These are phyloP conservation scores for Pseudois nayaur DNA, from an alignment of 2,113 vertebrate species.

Conservation along the genomic window DNA sequence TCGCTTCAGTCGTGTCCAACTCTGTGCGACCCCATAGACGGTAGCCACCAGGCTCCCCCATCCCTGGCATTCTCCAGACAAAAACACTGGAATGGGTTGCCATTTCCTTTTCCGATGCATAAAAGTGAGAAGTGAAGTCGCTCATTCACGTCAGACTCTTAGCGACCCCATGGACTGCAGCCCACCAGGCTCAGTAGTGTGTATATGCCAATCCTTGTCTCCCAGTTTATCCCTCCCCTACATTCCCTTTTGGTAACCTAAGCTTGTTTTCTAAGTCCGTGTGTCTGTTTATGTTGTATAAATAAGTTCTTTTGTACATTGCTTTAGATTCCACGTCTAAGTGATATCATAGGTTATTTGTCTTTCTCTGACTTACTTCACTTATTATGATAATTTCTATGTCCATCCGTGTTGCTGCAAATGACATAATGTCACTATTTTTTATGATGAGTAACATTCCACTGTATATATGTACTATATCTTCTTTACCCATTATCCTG, in stretches of 20 bases:
- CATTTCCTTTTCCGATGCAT: too few relatives aligned
- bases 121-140: too few relatives aligned
- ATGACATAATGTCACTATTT: background rate
- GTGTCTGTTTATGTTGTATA: background rate
- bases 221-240: background rate
- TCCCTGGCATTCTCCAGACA: too few relatives aligned
- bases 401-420: background rate
- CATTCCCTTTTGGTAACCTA: background rate
- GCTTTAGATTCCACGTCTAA: background rate
- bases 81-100: too few relatives aligned
- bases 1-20: too few relatives aligned
- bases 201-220: background rate
- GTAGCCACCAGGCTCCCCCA: too few relatives aligned
- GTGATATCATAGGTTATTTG: background rate
- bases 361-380: background rate
- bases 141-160: too few relatives aligned
- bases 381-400: background rate
- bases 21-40: too few relatives aligned
- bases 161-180: too few relatives aligned
- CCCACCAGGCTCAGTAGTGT: background rate
- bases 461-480: background rate
- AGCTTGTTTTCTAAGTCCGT: background rate
- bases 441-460: background rate
- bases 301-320: background rate
- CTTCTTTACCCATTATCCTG: background rate